Evolutionary conservation across 2,113 vertebrate species (phyloP), one percentile per base, ranked within the genome.

Genomic region (Aegithalos caudatus): DNA sequence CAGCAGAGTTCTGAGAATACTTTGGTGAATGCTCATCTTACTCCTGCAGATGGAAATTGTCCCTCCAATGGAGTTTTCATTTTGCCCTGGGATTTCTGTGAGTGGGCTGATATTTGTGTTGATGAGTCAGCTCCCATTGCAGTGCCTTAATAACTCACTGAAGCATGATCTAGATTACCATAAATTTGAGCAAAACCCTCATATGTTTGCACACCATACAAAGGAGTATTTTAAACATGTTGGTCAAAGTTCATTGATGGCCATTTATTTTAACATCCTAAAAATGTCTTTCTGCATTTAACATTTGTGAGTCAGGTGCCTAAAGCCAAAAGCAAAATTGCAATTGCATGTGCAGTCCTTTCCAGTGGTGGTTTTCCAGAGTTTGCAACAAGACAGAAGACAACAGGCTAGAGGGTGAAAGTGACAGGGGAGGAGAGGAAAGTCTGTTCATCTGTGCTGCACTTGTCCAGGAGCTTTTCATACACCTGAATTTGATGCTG

Each of bases 91-190:
- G 91, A 70, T 89, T 86, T 93, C 80, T 94, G 8, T 81, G 61
- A 61, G 91, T 71, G 94, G 51, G 97, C 71, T 97, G 65, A 51
- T 96, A 50, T 50, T 88, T 95, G 64, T 81, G n/a, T 86, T 95
- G 93, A 70, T 95, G 96, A 95, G 71, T 95, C 87, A 94, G 74
- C 35, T 91, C 2, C 58, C 58, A 16, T 86, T 95, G 54, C 81
- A 88, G 22, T 57, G 90, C 54, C 67, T 83, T 80, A 91, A 94
- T 91, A 93, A 90, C 64, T 66, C 45, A 47, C 38, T 92, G 58
- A 91, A 88, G n/a, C 74, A 64, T 86, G 66, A 82, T 66, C 70
- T 66, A 60, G 51, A 90, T 92, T 94, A 80, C 24, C 79, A 66
- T 77, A 70, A 87, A 92, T 69, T 58, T 79, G 78, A 91, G 67